Base-by-base conservation (phyloP, 2,113 vertebrate species). In the Nycticorax nycticorax region DNA sequence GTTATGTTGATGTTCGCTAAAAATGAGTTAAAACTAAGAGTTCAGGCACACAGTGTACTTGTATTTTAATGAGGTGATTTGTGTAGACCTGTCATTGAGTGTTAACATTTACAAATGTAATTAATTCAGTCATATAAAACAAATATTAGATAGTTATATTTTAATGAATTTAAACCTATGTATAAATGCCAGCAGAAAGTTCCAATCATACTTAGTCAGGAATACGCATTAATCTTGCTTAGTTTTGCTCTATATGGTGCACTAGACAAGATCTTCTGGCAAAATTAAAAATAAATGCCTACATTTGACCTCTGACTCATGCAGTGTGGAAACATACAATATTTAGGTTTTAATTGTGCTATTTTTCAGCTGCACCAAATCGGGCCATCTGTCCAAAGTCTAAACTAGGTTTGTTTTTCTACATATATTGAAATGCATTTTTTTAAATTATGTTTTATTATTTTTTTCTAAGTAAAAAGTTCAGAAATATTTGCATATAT, bases 271-370 rank as follows among this genome's bases (percentile, higher is more conserved):
- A 97, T 98, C 93, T 91, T 92, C 96, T 90, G 67, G 85, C 81
- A 97, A 98, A 98, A 98, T 92, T 96, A 98, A 98, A 98, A 98
- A 98, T 96, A 98, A 98, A 97, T 92, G 93, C 93, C 96, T 95
- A 96, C 41, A 59, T 97, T 97, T 96, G 98, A 98, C 97, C 98
- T 98, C 84, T 99, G 98, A 98, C 98, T 98, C 93, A 53, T 14
- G 85, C 77, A 98, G 98, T 98, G 98, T 97, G 96, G 98, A 99
- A 98, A 98, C 98, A 98, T 95, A 95, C 67, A 96, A 94, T 96
- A 96, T 98, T 97, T 97, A 91, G 85, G 66, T 80, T 92, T 73
- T 94, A 97, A 97, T 96, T 97, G 90, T 97, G 69, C 68, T 95
- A 87, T 94, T 97, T 97, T 98, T 97, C 95, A 97, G 74, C 83